Conservation (phyloP, 2,888 invertebrate genomes). For the Germaria angustata region DNA sequence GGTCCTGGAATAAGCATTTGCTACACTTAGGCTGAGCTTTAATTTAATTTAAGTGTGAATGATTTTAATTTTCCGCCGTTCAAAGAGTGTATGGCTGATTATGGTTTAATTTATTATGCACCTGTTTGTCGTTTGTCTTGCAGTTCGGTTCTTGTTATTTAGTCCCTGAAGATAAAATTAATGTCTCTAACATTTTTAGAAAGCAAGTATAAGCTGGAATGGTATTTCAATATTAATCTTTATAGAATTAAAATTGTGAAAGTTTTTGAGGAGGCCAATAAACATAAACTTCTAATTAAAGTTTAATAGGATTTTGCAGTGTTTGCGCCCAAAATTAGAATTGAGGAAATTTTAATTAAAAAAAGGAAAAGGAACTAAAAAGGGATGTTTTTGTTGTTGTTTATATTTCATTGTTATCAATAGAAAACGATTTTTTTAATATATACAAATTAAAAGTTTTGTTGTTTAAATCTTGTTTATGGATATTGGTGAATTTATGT, state of each 20-base stretch:
- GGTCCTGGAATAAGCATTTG: no score
- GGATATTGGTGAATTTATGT: not conserved
- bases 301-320: not conserved
- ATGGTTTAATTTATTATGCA: not conserved
- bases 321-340: not conserved
- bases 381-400: not conserved
- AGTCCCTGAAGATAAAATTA: constrained; percentile 21
- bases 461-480: not conserved
- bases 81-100: not conserved
- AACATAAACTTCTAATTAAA: constrained; percentile 10
- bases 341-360: not conserved
- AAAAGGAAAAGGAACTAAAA: not conserved
- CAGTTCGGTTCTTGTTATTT: not conserved
- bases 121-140: not conserved
- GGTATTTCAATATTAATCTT: not conserved
- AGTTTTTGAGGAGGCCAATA: not conserved
- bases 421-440: not conserved
- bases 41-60: no score
- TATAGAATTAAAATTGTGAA: not conserved
- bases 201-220: not conserved
- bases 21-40: no score
- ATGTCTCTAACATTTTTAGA: constrained; percentile 11
- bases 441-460: not conserved
- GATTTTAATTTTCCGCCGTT: not conserved
- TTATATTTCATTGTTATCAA: not conserved